Evolutionary conservation across 1,140 invertebrate genomes (phyloP).

Genomic region (Drosophila azteca): DNA sequence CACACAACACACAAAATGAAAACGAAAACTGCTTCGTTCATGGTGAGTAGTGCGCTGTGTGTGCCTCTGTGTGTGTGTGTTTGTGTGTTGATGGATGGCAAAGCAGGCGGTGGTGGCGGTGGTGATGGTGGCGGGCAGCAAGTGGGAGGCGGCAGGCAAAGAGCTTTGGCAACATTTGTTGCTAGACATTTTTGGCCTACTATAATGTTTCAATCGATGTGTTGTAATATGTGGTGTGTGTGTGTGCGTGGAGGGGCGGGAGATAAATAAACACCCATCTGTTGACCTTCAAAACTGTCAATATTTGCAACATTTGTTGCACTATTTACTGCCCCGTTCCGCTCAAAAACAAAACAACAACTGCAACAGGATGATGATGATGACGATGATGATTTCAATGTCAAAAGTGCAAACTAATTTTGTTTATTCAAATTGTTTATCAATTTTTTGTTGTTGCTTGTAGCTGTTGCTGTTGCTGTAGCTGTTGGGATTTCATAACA

Average conservation of each 20-base stretch:
- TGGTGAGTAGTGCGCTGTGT: constrained; percentile 29
- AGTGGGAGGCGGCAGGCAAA: constrained; percentile 5
- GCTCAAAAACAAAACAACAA: constrained; percentile 16
- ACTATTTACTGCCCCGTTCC: constrained; percentile 15
- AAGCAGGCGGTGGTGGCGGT: no score
- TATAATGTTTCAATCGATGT: no score
- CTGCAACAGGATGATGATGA: constrained; percentile 14
- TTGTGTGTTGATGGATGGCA: background rate
- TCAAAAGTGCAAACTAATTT: constrained; percentile 67
- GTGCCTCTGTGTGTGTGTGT: background rate
- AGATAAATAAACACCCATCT: constrained; percentile 14
- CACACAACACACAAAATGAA: constrained; percentile 39
- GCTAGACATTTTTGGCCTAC: constrained; percentile 15
- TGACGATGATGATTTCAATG: constrained; percentile 43
- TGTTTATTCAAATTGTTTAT: constrained; percentile 58
- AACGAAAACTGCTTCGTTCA: constrained; percentile 74
- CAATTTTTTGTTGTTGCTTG: constrained; percentile 28
- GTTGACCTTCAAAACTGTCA: constrained; percentile 54
- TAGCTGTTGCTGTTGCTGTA: background rate
- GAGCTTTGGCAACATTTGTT: constrained; percentile 29
- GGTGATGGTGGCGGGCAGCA: no score
- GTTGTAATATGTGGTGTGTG: no score
- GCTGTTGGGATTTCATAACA: constrained; percentile 15
- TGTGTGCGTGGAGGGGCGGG: no score
- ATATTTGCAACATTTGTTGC: constrained; percentile 26